A percentile compares a stretch with the other conserved stretches of the same genome.
Conservation (phyloP, 2,113 vertebrate genomes). For the Aegotheles bennettii region DNA sequence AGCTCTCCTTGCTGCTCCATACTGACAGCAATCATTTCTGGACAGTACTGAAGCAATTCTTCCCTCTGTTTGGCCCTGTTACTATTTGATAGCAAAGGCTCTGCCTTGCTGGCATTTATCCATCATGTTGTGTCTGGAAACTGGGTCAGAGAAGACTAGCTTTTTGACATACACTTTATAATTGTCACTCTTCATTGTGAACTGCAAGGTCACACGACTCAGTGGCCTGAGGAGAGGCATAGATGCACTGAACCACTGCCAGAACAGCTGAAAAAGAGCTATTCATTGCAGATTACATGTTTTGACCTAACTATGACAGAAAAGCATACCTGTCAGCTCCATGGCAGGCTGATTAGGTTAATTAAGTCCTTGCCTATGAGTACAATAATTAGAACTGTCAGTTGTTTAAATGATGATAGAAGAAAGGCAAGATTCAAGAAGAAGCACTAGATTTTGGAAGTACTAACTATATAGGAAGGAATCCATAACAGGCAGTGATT, state of each 20-base stretch:
- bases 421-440: constrained; percentile 34
- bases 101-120: background rate
- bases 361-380: constrained; percentile 57
- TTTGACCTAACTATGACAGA: constrained; percentile 42
- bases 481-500: background rate
- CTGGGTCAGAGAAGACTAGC: constrained; percentile 37
- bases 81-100: background rate
- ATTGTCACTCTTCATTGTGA: constrained; percentile 34
- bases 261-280: constrained; percentile 50
- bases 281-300: constrained; percentile 60
- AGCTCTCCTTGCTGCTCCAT: fast-evolving
- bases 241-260: constrained; percentile 46
- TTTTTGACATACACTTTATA: constrained; percentile 50
- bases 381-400: constrained; percentile 55
- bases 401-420: constrained; percentile 17
- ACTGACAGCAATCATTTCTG: fast-evolving
- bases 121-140: constrained; percentile 25
- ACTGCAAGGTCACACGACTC: constrained; percentile 48
- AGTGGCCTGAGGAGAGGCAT: constrained; percentile 54
- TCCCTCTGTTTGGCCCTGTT: background rate
- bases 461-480: background rate
- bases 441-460: background rate
- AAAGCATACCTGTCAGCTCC: constrained; percentile 66
- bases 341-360: constrained; percentile 58
- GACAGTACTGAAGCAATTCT: background rate